Evolutionary conservation across 2,113 vertebrate species (phyloP).

Genomic region (Gallinago undulata): DNA sequence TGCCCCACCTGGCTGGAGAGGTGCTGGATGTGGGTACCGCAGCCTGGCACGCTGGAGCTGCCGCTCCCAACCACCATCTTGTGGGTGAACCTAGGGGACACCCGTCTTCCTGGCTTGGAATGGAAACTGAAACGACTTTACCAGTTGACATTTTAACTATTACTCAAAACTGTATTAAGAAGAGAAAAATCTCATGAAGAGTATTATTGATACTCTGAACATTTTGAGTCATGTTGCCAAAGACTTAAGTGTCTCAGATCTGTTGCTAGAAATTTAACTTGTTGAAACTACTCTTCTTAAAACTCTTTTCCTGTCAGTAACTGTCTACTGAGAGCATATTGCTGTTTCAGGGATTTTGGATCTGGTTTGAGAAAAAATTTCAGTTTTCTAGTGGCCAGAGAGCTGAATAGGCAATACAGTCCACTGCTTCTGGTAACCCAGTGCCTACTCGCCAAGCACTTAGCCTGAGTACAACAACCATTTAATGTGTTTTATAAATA

Average conservation of each 20-base stretch:
- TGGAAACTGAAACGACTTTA: background rate
- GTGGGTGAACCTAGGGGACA: background rate
- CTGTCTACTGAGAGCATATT: background rate
- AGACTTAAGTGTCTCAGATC: background rate
- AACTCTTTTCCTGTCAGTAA: background rate
- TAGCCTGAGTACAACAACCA: background rate
- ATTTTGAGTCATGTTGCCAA: background rate
- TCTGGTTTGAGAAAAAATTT: background rate
- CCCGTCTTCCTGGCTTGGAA: background rate
- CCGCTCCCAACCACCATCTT: background rate
- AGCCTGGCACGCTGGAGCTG: background rate
- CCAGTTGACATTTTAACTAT: background rate
- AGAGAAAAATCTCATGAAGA: background rate
- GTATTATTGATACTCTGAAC: background rate
- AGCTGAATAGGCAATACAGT: background rate
- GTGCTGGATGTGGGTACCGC: background rate
- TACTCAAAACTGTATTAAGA: background rate
- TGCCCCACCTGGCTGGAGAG: background rate
- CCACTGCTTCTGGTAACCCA: background rate
- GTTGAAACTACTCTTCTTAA: background rate
- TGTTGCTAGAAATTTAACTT: background rate
- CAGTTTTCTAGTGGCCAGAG: background rate
- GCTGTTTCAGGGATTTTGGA: background rate
- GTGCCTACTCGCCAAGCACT: background rate
- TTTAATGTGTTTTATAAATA: background rate